Percentiles rank a stretch among this genome's conserved stretches.
Evolutionary conservation across 2,113 vertebrate genomes (phyloP).

Genomic region (Aegotheles bennettii): DNA sequence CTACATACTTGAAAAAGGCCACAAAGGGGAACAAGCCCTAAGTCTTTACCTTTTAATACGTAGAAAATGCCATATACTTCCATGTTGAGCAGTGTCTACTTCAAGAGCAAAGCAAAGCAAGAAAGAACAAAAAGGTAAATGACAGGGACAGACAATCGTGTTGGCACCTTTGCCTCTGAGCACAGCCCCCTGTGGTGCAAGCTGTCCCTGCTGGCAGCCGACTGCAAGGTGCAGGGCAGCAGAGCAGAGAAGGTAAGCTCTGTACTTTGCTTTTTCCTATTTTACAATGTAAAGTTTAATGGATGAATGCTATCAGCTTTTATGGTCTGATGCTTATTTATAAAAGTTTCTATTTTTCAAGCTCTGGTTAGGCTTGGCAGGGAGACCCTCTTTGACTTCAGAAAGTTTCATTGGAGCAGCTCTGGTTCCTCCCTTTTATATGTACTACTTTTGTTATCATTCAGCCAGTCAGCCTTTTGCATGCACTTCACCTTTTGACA

Average conservation of each 20-base stretch:
- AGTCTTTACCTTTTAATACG: background rate
- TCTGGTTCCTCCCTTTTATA: background rate
- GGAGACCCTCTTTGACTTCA: background rate
- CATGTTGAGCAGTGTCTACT: background rate
- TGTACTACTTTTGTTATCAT: rapidly evolving
- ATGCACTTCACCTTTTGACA: background rate
- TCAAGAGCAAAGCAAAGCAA: background rate
- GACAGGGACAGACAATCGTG: rapidly evolving
- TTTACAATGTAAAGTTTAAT: background rate
- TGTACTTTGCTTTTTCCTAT: background rate
- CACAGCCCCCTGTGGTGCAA: rapidly evolving
- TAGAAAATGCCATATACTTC: background rate
- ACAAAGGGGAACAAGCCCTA: background rate
- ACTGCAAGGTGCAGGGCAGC: rapidly evolving
- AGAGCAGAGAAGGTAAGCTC: background rate
- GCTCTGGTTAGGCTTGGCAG: background rate
- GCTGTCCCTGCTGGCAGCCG: rapidly evolving
- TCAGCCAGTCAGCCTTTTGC: background rate
- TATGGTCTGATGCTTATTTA: background rate
- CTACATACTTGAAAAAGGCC: background rate
- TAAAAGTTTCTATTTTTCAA: background rate
- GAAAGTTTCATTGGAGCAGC: background rate
- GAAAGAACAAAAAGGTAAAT: background rate
- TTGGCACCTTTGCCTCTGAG: rapidly evolving
- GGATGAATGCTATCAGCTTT: background rate